A percentile compares a stretch with the other conserved stretches of the same genome.
phyloP scores from a whole-genome alignment of 30 jellyfish, hydroid and myxozoan genomes.

The Clytia hemisphaerica region DNA sequence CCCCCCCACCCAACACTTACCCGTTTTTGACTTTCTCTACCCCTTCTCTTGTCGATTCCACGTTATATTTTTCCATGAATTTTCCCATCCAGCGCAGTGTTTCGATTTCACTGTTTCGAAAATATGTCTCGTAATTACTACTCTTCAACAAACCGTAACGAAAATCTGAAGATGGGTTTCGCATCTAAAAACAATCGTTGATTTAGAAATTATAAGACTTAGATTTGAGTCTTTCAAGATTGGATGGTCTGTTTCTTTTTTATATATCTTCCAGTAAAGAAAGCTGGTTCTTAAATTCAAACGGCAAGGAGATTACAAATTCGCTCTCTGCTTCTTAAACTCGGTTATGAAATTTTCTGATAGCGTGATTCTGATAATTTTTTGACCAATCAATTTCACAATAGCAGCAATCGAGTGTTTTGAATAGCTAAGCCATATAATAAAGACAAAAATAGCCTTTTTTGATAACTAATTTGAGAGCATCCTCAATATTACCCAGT shows the following conservation, averaged over 20 bases:
- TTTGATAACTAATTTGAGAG: not conserved
- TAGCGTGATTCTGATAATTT: not conserved
- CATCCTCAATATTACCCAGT: not conserved
- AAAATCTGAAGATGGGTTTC: conserved; percentile 70
- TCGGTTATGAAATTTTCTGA: not conserved
- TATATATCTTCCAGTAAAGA: too few species aligned
- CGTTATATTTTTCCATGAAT: conserved; percentile 65
- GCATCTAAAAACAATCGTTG: conserved; percentile 29
- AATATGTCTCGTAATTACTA: conserved; percentile 50
- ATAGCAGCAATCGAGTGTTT: too few species aligned
- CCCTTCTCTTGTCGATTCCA: conserved; percentile 49
- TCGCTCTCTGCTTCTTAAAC: too few species aligned
- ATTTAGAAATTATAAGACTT: not conserved
- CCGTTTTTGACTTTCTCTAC: conserved; percentile 44
- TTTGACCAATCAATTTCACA: not conserved
- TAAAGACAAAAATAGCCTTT: not conserved
- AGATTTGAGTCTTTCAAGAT: too few species aligned
- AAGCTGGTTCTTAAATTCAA: too few species aligned
- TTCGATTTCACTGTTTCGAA: conserved; percentile 35
- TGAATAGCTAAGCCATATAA: too few species aligned
- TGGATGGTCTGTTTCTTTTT: too few species aligned
- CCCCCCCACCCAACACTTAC: too few species aligned
- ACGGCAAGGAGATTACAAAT: too few species aligned
- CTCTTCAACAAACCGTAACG: conserved; percentile 50
- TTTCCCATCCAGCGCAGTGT: conserved; percentile 39